These are phyloP conservation scores for Coelinius sp. DNA, from an alignment of 2,888 invertebrate genomes.

Conservation along the genomic window DNA sequence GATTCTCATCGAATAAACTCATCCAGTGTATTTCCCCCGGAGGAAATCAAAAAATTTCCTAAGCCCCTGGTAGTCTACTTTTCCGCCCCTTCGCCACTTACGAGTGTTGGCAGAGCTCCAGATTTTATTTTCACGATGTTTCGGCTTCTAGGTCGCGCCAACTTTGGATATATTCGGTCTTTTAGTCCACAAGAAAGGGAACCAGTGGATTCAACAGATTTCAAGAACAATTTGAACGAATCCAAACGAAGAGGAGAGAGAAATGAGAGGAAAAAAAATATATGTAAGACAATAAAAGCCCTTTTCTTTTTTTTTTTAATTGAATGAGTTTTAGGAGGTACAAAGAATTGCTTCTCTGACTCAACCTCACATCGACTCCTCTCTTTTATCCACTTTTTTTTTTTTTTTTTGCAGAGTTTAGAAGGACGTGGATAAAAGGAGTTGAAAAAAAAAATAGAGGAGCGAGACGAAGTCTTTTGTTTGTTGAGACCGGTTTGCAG, in stretches of 20 bases:
- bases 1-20: neutral
- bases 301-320: slow-evolving; percentile 18
- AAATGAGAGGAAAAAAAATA: slow-evolving; percentile 6
- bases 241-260: neutral
- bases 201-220: slow-evolving; percentile 21
- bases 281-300: no score
- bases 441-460: slow-evolving; percentile 32
- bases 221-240: slow-evolving; percentile 22
- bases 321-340: slow-evolving; percentile 36
- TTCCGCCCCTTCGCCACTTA: slow-evolving; percentile 14
- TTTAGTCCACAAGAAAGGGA: neutral
- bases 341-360: slow-evolving; percentile 53
- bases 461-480: slow-evolving; percentile 58
- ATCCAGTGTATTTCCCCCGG: neutral
- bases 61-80: neutral
- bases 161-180: neutral
- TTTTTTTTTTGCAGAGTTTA: neutral
- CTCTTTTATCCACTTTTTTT: slow-evolving; percentile 17
- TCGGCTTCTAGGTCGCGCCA: slow-evolving; percentile 7
- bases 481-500: slow-evolving; percentile 61
- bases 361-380: slow-evolving; percentile 48
- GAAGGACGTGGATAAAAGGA: slow-evolving; percentile 15
- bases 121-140: slow-evolving; percentile 20
- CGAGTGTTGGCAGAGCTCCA: neutral
- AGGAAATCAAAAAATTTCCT: neutral